These are phyloP conservation scores for Equus quagga DNA, from an alignment of 2,113 vertebrate species.

Conservation along the genomic window DNA sequence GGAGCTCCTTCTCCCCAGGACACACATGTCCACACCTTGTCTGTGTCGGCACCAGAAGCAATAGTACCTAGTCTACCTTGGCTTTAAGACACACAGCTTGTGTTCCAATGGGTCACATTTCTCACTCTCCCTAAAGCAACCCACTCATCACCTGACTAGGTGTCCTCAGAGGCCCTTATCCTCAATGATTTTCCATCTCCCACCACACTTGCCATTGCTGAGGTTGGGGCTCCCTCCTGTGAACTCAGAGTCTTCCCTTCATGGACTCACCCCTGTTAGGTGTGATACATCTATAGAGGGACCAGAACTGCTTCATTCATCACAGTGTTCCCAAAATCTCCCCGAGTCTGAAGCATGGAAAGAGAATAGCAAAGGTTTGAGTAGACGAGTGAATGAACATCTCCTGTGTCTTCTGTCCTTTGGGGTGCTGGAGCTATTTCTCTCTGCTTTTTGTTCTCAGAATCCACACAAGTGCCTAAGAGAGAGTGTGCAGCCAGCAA, in stretches of 20 bases:
- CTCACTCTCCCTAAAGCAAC: background rate
- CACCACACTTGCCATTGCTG: too few species aligned
- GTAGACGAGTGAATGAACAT: too few species aligned
- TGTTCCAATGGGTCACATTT: background rate
- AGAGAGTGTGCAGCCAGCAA: background rate
- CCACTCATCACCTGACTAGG: background rate
- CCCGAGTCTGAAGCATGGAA: background rate
- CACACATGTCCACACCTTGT: background rate
- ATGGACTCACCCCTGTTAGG: background rate
- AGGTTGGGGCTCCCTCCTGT: background rate
- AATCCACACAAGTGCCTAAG: background rate
- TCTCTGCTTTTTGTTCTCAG: too few species aligned
- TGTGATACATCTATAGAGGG: background rate
- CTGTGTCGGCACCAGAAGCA: background rate
- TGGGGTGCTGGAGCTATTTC: background rate
- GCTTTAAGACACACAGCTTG: background rate
- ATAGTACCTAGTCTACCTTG: background rate
- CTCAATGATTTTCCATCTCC: background rate
- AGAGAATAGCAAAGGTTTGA: background rate
- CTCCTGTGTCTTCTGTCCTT: background rate
- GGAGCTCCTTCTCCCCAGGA: too few species aligned
- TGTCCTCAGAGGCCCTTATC: background rate
- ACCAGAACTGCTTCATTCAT: too few species aligned
- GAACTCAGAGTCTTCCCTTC: background rate
- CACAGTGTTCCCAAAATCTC: background rate